Percentiles rank a stretch among this genome's conserved stretches.
Evolutionary conservation across 2,888 invertebrate species (phyloP).

Genomic region (Heliconius ismenius): DNA sequence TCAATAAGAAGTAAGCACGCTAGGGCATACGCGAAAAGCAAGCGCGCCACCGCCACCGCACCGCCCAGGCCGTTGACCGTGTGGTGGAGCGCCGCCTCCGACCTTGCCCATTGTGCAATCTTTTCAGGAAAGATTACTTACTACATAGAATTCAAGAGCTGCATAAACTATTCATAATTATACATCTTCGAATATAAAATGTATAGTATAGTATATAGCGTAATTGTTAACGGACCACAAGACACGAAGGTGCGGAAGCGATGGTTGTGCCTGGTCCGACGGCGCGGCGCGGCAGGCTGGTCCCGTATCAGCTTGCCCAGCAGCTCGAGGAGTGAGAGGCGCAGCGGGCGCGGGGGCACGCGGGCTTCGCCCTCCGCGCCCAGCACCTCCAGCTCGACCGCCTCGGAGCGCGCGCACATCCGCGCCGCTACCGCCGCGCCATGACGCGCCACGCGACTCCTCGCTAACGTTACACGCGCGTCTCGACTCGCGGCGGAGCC

Average conservation of each 20-base stretch:
- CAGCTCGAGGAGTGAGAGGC: slow-evolving; percentile 85
- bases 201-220: background rate
- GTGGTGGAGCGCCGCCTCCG: slow-evolving; percentile 66
- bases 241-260: slow-evolving; percentile 79
- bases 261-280: slow-evolving; percentile 81
- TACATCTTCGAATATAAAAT: background rate
- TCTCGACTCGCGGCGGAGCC: slow-evolving; percentile 54
- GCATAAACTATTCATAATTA: background rate
- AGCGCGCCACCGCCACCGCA: slow-evolving; percentile 57
- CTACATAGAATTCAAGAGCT: slow-evolving; percentile 13
- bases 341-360: slow-evolving; percentile 86
- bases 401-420: slow-evolving; percentile 91
- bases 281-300: slow-evolving; percentile 71
- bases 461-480: slow-evolving; percentile 53
- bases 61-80: slow-evolving; percentile 74
- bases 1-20: slow-evolving; percentile 71
- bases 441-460: slow-evolving; percentile 74
- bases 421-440: slow-evolving; percentile 87
- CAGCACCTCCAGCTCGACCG: slow-evolving; percentile 89
- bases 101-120: slow-evolving; percentile 65
- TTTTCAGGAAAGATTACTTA: slow-evolving; percentile 39
- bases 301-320: slow-evolving; percentile 84
- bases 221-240: slow-evolving; percentile 66
- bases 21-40: slow-evolving; percentile 62
- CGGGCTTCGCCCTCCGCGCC: slow-evolving; percentile 89